These are phyloP conservation scores for Cancer borealis DNA, from an alignment of 2,888 invertebrate species.

Conservation along the genomic window DNA sequence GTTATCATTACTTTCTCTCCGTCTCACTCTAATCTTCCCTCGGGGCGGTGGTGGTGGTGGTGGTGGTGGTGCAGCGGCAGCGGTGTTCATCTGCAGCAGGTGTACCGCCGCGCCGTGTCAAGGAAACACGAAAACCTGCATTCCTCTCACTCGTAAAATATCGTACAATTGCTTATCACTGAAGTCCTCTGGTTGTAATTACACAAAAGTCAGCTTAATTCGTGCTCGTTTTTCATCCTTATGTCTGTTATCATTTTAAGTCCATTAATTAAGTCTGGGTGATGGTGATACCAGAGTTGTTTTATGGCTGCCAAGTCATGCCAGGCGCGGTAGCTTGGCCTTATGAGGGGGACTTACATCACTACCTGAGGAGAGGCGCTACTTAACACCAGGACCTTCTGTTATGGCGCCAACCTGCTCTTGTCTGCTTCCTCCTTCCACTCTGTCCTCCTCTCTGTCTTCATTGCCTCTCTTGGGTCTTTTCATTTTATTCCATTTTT, in stretches of 20 bases:
- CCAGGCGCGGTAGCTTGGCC: conserved; percentile 13
- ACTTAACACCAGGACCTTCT: conserved; percentile 14
- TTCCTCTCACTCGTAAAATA: conserved; percentile 21
- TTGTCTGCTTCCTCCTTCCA: background rate
- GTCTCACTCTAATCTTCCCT: background rate
- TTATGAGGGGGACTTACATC: conserved; percentile 33
- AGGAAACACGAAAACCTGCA: background rate
- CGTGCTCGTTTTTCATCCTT: background rate
- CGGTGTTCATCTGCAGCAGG: background rate
- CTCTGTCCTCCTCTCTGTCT: background rate
- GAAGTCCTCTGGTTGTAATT: conserved; percentile 26
- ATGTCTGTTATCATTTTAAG: conserved; percentile 23
- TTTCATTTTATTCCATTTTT: no score
- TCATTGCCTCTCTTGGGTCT: background rate
- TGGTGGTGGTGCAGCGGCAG: background rate
- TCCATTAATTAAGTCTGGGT: background rate
- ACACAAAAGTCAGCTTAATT: conserved; percentile 25
- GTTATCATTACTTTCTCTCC: conserved; percentile 29
- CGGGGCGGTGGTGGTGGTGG: background rate
- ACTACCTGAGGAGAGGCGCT: background rate
- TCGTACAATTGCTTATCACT: conserved; percentile 18
- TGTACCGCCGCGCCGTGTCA: background rate
- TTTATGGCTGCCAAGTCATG: conserved; percentile 16
- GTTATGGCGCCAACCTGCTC: background rate
- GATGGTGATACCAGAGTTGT: conserved; percentile 31